phyloP scores from a whole-genome alignment of 2,797 vertebrate genomes.

The Spatula versicolor region DNA sequence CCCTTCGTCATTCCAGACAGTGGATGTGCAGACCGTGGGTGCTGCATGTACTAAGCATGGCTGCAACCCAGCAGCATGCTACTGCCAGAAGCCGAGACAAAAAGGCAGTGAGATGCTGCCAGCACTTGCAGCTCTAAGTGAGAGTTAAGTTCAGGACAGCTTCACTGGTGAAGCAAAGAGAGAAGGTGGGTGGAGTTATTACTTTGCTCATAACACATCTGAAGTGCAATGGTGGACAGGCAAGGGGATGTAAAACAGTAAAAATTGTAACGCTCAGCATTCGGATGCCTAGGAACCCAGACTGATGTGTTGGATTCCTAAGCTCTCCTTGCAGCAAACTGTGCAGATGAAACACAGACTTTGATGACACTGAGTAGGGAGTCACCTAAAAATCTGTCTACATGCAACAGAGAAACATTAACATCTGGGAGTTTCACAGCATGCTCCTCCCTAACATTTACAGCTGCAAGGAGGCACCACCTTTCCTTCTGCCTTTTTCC shows the following conservation, averaged over 20 bases:
- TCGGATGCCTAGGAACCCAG: neutral
- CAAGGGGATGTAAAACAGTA: neutral
- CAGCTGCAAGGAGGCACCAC: neutral
- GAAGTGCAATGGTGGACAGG: neutral
- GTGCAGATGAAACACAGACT: neutral
- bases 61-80: accelerated
- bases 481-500: neutral
- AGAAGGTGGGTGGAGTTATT: neutral
- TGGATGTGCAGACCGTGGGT: neutral
- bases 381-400: too few relatives aligned
- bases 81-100: neutral
- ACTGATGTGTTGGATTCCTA: accelerated
- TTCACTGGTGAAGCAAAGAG: neutral
- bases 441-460: neutral
- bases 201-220: neutral
- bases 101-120: neutral
- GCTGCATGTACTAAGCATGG: neutral
- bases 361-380: neutral
- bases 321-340: neutral
- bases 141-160: neutral
- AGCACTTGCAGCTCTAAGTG: neutral
- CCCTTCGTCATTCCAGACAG: neutral
- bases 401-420: neutral
- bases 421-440: neutral
- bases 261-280: neutral